These are phyloP conservation scores for Bursaphelenchus mucronatus DNA, from an alignment of 1,140 invertebrate species.

Conservation along the genomic window DNA sequence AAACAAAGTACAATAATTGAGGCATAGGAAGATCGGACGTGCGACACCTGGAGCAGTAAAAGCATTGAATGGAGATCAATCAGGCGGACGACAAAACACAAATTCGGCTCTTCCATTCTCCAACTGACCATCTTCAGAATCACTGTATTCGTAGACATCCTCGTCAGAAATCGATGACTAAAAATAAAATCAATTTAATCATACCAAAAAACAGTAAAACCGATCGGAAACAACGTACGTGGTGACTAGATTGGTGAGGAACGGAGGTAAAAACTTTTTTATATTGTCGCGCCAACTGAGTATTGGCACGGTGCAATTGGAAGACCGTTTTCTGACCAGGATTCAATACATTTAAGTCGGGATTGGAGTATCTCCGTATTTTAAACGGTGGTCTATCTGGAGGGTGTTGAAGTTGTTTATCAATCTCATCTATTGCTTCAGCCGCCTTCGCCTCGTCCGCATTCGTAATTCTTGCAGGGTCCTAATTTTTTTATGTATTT, in stretches of 20 bases:
- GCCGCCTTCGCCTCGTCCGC: slow-evolving; percentile 6
- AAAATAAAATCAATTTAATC: background rate
- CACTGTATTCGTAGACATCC: background rate
- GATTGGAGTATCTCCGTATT: background rate
- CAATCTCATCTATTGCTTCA: background rate
- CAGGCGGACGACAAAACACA: slow-evolving; percentile 4
- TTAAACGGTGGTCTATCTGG: background rate
- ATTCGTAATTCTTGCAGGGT: background rate
- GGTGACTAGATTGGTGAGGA: background rate
- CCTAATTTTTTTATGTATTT: background rate
- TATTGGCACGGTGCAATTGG: slow-evolving; percentile 11
- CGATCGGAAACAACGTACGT: background rate
- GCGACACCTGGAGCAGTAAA: no score
- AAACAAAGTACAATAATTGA: no score
- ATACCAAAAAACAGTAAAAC: background rate
- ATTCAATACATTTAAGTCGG: slow-evolving; percentile 13
- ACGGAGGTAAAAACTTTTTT: slow-evolving; percentile 11
- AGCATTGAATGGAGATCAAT: no score
- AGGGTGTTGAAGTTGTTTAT: slow-evolving; percentile 6
- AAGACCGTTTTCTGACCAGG: slow-evolving; percentile 6
- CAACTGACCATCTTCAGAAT: slow-evolving; percentile 12
- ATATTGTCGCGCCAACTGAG: background rate
- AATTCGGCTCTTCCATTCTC: slow-evolving; percentile 18
- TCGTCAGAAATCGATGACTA: slow-evolving; percentile 8
- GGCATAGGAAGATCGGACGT: no score